Percentiles rank a stretch among this genome's conserved stretches.
Conservation (phyloP, 2,113 vertebrate genomes). For the Sinocyclocheilus anshuiensis region DNA sequence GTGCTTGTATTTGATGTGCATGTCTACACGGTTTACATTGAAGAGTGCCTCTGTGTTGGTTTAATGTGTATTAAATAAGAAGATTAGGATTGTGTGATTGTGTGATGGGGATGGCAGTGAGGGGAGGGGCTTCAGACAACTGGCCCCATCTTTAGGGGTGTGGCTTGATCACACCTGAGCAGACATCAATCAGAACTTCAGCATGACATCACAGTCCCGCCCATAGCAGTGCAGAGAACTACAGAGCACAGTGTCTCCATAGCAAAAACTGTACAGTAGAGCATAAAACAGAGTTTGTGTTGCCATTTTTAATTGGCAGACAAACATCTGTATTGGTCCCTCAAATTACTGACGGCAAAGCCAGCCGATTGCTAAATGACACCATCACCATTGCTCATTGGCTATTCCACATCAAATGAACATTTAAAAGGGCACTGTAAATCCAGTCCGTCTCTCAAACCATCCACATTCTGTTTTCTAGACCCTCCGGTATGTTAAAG, state of each 20-base stretch:
- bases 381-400: slow-evolving; percentile 43
- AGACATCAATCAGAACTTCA: slow-evolving; percentile 17
- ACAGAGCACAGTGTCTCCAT: slow-evolving; percentile 35
- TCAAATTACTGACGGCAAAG: slow-evolving; percentile 22
- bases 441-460: neutral
- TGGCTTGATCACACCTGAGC: slow-evolving; percentile 48
- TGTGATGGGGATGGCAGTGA: slow-evolving; percentile 11
- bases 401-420: slow-evolving; percentile 8
- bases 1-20: neutral
- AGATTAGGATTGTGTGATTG: slow-evolving; percentile 6
- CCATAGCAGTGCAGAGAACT: slow-evolving; percentile 40
- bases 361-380: slow-evolving; percentile 35
- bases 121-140: slow-evolving; percentile 14
- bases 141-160: slow-evolving; percentile 16
- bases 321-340: slow-evolving; percentile 42
- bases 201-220: slow-evolving; percentile 33
- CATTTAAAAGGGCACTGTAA: neutral
- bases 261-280: slow-evolving; percentile 3
- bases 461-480: neutral
- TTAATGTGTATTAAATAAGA: neutral
- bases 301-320: slow-evolving; percentile 48
- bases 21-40: neutral
- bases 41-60: neutral
- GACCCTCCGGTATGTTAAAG: neutral
- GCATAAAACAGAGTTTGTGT: neutral